Evolutionary conservation across 2,888 invertebrate genomes (phyloP).

Genomic region (Nipponacmea schrenckii): DNA sequence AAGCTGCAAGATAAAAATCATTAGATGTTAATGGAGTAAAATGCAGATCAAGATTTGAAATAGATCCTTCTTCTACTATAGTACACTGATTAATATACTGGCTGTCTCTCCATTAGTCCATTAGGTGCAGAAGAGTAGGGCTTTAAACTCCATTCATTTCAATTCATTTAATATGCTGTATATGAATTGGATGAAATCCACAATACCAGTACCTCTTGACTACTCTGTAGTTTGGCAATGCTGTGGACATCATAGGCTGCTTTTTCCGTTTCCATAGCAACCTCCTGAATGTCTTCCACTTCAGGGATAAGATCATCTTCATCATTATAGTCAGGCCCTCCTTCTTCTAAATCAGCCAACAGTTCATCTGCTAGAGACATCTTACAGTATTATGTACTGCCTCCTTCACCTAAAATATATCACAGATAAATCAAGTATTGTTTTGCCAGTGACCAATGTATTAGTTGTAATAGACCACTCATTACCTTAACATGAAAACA

Average conservation of each 20-base stretch:
- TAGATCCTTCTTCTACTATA: too few species aligned
- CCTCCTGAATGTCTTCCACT: constrained; percentile 76
- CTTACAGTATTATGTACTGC: constrained; percentile 1
- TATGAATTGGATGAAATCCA: too few species aligned
- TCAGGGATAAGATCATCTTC: constrained; percentile 74
- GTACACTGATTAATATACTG: too few species aligned
- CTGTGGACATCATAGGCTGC: constrained; percentile 78
- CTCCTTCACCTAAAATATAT: background rate
- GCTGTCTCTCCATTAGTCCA: too few species aligned
- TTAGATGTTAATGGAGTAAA: too few species aligned
- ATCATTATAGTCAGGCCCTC: constrained; percentile 53
- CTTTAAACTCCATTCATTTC: too few species aligned
- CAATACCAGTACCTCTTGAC: constrained; percentile 74
- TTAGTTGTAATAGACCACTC: too few species aligned
- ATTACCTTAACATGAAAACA: too few species aligned
- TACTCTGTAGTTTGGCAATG: constrained; percentile 88
- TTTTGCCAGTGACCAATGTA: too few species aligned
- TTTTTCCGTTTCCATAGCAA: constrained; percentile 47
- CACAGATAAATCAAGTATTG: too few species aligned
- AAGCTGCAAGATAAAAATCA: constrained; percentile 38
- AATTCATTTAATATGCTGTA: background rate
- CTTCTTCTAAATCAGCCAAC: constrained; percentile 95
- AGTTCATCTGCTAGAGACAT: constrained; percentile 99
- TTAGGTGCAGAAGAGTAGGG: too few species aligned
- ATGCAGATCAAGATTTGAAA: too few species aligned